Conservation (phyloP, 2,888 invertebrate genomes). For the Lingula anatina region DNA sequence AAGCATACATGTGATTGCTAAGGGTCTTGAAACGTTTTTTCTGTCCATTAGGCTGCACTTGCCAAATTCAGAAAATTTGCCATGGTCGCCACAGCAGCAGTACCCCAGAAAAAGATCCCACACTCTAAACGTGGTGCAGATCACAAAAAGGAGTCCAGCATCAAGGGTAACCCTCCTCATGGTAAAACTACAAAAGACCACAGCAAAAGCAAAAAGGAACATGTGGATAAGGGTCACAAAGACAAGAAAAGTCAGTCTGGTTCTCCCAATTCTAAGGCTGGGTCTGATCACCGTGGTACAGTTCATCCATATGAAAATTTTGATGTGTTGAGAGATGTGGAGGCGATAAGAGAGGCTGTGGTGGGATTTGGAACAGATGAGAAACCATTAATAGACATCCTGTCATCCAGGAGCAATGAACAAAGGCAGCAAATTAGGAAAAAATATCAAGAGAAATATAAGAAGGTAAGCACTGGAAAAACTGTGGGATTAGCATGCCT, state of each 20-base stretch:
- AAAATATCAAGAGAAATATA: constrained; percentile 26
- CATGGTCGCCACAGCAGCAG: too few species aligned
- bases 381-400: constrained; percentile 28
- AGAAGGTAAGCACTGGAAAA: constrained; percentile 19
- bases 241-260: constrained; percentile 4
- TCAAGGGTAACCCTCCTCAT: too few species aligned
- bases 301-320: constrained; percentile 16
- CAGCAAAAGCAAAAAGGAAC: constrained; percentile 1
- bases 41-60: too few species aligned
- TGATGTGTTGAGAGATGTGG: constrained; percentile 27
- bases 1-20: too few species aligned
- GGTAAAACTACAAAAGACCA: constrained; percentile 9
- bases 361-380: constrained; percentile 30
- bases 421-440: constrained; percentile 36
- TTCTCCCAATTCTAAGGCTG: background rate
- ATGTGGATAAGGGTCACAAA: constrained; percentile 6
- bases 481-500: too few species aligned
- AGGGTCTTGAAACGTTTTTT: too few species aligned
- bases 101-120: too few species aligned
- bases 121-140: too few species aligned
- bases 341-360: constrained; percentile 31
- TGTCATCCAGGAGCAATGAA: constrained; percentile 27
- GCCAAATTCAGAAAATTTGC: too few species aligned
- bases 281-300: constrained; percentile 12
- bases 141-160: too few species aligned